Conservation (phyloP, 2,113 vertebrate species). For the Salvelinus alpinus region DNA sequence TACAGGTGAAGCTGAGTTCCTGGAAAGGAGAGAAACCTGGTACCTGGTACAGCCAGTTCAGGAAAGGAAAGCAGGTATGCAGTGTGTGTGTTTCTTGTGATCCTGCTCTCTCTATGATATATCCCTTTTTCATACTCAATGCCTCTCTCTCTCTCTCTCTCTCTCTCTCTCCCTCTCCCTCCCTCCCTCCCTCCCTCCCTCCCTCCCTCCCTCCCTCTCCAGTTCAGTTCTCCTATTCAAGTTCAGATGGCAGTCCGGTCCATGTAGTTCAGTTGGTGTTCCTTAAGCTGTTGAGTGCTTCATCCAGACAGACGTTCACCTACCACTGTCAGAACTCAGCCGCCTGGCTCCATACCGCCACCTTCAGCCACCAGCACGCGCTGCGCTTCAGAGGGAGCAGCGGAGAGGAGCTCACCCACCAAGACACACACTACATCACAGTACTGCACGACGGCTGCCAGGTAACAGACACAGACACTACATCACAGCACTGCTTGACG, state of each 20-base stretch:
- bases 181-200: neutral
- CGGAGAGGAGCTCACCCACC: slow-evolving; percentile 90
- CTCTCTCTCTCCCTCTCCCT: neutral
- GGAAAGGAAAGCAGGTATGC: slow-evolving; percentile 92
- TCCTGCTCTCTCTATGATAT: neutral
- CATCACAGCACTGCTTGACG: too few relatives aligned
- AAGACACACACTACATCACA: slow-evolving; percentile 87
- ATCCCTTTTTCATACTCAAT: neutral
- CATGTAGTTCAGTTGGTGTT: slow-evolving; percentile 95
- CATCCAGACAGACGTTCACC: slow-evolving; percentile 90
- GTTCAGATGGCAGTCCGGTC: slow-evolving; percentile 82
- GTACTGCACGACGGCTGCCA: slow-evolving; percentile 87
- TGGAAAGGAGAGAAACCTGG: slow-evolving; percentile 93
- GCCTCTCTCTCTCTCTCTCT: neutral
- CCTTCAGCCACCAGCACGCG: slow-evolving; percentile 80
- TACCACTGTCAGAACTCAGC: slow-evolving; percentile 92
- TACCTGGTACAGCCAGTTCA: slow-evolving; percentile 95
- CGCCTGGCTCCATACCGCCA: slow-evolving; percentile 84
- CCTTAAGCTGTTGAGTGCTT: slow-evolving; percentile 89
- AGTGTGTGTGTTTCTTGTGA: slow-evolving; percentile 21
- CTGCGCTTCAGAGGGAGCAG: slow-evolving; percentile 88
- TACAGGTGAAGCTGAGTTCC: slow-evolving; percentile 91
- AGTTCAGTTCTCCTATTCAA: slow-evolving; percentile 93
- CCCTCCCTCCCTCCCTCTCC: neutral
- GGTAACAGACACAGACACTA: slow-evolving; percentile 64